Conservation (phyloP, 1,140 invertebrate species). For the Solen grandis region DNA sequence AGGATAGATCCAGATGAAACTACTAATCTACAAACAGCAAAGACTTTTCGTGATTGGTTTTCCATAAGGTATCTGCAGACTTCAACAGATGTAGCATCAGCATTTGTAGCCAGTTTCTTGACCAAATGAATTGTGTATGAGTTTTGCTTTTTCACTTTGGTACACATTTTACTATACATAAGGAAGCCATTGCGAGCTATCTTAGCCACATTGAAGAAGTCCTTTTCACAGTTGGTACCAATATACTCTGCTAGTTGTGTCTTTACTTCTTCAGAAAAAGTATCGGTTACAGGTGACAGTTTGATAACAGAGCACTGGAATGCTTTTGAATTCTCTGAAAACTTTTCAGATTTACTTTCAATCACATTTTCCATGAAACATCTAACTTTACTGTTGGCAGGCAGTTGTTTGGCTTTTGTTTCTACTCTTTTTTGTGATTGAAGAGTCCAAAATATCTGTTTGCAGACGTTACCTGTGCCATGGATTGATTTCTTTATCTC, state of each 20-base stretch:
- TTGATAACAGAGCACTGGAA: not conserved
- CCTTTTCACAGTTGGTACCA: not conserved
- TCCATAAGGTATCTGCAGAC: not conserved
- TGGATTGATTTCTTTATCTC: conserved; percentile 45
- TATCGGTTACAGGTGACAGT: not conserved
- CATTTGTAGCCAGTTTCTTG: not conserved
- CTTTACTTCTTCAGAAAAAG: not conserved
- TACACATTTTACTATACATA: conserved; percentile 22
- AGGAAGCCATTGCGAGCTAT: conserved; percentile 35
- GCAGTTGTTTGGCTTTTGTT: not conserved
- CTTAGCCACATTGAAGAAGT: conserved; percentile 20
- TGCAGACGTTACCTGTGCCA: conserved; percentile 47
- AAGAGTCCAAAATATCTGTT: conserved; percentile 43
- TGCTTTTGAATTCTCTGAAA: not conserved
- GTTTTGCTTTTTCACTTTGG: conserved; percentile 53
- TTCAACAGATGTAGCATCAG: not conserved
- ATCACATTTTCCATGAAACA: not conserved
- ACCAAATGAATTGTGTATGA: conserved; percentile 24
- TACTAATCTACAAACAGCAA: not conserved
- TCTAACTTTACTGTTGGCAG: not conserved
- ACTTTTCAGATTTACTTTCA: conserved; percentile 13
- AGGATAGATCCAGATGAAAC: not conserved
- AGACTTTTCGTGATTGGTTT: not conserved
- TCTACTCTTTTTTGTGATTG: conserved; percentile 31
- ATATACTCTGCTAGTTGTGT: not conserved